These are phyloP conservation scores for Phallusia fumigata DNA, from an alignment of 23 tunicate species.

Conservation along the genomic window DNA sequence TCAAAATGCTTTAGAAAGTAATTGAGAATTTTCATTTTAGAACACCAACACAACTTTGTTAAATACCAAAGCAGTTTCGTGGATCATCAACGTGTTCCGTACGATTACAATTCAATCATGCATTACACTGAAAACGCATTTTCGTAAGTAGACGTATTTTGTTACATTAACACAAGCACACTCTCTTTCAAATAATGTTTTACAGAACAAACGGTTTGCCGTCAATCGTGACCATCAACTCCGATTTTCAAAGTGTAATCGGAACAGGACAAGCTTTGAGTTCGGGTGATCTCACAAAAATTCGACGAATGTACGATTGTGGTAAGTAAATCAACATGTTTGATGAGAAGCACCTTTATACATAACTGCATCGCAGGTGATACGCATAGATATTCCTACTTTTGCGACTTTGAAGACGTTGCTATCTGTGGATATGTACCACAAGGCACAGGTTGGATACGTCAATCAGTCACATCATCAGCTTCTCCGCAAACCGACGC, in stretches of 20 bases:
- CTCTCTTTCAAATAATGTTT: not conserved
- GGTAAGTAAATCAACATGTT: not conserved
- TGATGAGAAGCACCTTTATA: too few species aligned
- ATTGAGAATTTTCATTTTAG: not conserved
- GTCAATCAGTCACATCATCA: not conserved
- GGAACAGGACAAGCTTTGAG: conserved; percentile 24
- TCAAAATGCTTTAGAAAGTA: too few species aligned
- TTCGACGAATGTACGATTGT: conserved; percentile 14
- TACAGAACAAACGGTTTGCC: conserved; percentile 5
- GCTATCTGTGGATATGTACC: conserved; percentile 11
- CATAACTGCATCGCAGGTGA: not conserved
- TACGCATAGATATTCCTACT: not conserved
- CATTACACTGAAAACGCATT: conserved; percentile 1
- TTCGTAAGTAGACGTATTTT: not conserved
- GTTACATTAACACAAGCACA: too few species aligned
- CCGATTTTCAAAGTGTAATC: conserved; percentile 13
- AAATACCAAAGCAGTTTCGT: not conserved
- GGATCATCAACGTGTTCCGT: not conserved
- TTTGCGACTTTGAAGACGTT: conserved; percentile 9
- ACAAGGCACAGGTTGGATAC: not conserved
- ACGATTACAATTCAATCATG: conserved; percentile 15
- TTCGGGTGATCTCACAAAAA: conserved; percentile 10
- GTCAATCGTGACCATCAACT: conserved; percentile 22
- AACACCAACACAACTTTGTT: not conserved
- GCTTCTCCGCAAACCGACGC: not conserved